These are phyloP conservation scores for Dendronephthya gigantea DNA, from an alignment of 64 coral and sea anemone species.

Conservation along the genomic window DNA sequence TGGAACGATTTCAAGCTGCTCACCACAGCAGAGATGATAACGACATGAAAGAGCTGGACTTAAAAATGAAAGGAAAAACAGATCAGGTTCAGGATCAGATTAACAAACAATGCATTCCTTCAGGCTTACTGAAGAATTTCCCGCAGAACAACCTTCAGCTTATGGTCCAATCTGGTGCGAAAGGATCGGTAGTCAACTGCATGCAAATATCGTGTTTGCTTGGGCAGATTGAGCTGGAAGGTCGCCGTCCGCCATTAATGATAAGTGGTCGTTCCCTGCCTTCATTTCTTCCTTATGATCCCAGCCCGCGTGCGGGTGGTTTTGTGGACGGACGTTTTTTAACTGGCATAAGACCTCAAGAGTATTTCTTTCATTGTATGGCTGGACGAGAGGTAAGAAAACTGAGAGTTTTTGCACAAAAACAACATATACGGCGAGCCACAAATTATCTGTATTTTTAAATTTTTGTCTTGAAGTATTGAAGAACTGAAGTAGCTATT, in stretches of 20 bases:
- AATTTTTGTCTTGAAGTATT: no score
- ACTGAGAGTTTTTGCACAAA: no score
- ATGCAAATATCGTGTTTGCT: slow-evolving; percentile 90
- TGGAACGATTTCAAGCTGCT: slow-evolving; percentile 39
- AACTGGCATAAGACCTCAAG: slow-evolving; percentile 87
- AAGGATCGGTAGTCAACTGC: slow-evolving; percentile 84
- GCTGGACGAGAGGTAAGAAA: slow-evolving; percentile 78
- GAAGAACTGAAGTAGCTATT: no score
- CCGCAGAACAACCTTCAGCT: slow-evolving; percentile 89
- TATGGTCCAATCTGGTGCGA: slow-evolving; percentile 84
- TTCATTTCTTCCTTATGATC: slow-evolving; percentile 85
- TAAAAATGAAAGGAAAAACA: slow-evolving; percentile 78
- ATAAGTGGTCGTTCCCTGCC: slow-evolving; percentile 80
- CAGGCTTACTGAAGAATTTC: slow-evolving; percentile 59
- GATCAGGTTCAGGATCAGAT: slow-evolving; percentile 77
- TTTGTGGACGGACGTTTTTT: slow-evolving; percentile 95
- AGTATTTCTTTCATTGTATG: slow-evolving; percentile 99
- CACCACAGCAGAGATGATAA: slow-evolving; percentile 68
- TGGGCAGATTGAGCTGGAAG: slow-evolving; percentile 93
- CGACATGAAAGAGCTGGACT: slow-evolving; percentile 83
- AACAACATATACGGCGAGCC: no score
- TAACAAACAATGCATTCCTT: slow-evolving; percentile 76
- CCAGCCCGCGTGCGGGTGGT: slow-evolving; percentile 74
- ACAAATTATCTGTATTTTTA: no score
- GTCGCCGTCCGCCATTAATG: slow-evolving; percentile 82